phyloP scores from a whole-genome alignment of 2,797 vertebrate genomes.

The Gymnodraco acuticeps region DNA sequence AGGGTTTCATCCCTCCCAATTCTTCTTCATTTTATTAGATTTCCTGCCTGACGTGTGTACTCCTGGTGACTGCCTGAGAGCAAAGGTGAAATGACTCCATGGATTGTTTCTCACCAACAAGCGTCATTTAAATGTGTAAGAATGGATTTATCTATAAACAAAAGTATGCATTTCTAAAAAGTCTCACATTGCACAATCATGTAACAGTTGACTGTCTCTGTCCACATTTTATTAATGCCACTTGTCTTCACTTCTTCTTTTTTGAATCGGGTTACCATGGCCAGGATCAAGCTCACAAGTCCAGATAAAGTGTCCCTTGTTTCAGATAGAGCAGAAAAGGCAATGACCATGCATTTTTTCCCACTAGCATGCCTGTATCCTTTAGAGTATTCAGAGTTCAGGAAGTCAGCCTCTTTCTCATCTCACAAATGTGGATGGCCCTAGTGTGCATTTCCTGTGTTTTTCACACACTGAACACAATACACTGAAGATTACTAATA shows the following conservation, averaged over 20 bases:
- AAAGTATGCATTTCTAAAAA: conserved; percentile 19
- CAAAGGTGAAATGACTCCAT: conserved; percentile 42
- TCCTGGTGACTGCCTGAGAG: conserved; percentile 18
- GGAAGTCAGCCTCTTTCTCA: conserved; percentile 83
- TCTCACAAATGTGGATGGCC: conserved; percentile 79
- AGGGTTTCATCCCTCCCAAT: too few relatives aligned
- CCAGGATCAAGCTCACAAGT: conserved; percentile 47
- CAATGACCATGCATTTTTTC: conserved; percentile 69
- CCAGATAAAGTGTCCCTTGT: conserved; percentile 69
- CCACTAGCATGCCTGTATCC: conserved; percentile 79
- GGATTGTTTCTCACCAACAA: conserved; percentile 28
- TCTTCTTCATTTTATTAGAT: conserved; percentile 28
- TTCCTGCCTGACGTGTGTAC: conserved; percentile 26
- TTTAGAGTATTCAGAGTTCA: conserved; percentile 84
- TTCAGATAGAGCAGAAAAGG: conserved; percentile 59
- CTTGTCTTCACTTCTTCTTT: conserved; percentile 35
- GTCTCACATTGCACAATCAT: conserved; percentile 17
- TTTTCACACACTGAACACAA: conserved; percentile 73
- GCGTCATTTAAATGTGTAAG: conserved; percentile 3
- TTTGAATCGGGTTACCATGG: conserved; percentile 48
- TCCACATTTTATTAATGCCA: conserved; percentile 11
- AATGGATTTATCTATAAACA: conserved; percentile 15
- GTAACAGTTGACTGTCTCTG: conserved; percentile 8
- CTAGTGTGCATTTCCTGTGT: conserved; percentile 83
- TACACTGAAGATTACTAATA: conserved; percentile 64